Evolutionary conservation across 2,113 vertebrate species (phyloP).

Genomic region (Centropristis striata): DNA sequence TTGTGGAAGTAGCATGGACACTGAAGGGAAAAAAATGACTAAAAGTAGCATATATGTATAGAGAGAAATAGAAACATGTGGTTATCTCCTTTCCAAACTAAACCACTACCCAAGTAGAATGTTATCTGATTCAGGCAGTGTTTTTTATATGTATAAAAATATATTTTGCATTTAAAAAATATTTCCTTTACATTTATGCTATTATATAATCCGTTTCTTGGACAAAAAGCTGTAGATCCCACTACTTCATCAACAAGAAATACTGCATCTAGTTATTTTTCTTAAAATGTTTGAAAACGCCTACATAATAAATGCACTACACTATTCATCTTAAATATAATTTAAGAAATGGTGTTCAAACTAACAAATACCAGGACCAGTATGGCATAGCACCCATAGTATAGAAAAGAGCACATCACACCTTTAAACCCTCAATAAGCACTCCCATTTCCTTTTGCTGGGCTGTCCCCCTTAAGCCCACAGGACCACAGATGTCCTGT

Average conservation of each 20-base stretch:
- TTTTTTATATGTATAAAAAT: no score
- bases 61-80: constrained; percentile 24
- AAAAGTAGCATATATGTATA: constrained; percentile 41
- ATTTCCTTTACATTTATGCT: no score
- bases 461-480: neutral
- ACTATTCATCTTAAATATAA: no score
- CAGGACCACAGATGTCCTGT: constrained; percentile 37
- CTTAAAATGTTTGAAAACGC: no score
- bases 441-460: neutral
- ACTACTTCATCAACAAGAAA: neutral
- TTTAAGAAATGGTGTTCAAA: neutral
- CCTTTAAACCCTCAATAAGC: neutral
- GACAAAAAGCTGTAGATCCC: neutral
- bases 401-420: neutral
- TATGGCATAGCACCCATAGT: no score
- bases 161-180: no score
- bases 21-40: constrained; percentile 23
- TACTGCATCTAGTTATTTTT: neutral
- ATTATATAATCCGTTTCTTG: neutral
- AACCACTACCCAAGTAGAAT: neutral
- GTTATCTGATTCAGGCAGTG: neutral
- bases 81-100: neutral
- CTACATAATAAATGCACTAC: no score
- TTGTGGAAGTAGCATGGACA: constrained; percentile 30
- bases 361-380: neutral